Percentiles rank a stretch among this genome's conserved stretches.
Conservation (phyloP, 1,140 invertebrate species). For the Lasaia peninsularis region DNA sequence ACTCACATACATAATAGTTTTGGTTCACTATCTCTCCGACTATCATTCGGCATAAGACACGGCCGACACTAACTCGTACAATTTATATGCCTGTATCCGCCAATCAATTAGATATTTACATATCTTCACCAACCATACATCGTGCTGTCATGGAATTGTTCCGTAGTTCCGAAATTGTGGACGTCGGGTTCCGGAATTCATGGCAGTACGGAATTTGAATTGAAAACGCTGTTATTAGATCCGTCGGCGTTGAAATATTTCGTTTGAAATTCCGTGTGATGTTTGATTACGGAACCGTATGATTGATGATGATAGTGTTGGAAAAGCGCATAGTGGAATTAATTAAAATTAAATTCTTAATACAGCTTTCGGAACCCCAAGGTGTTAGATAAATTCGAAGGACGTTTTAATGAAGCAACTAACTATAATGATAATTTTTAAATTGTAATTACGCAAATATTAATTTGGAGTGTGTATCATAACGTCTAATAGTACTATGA, state of each 20-base stretch:
- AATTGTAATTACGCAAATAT: too few species aligned
- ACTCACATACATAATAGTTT: not conserved
- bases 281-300: conserved; percentile 8
- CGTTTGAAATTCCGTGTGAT: conserved; percentile 2
- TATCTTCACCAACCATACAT: conserved; percentile 10
- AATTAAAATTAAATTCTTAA: not conserved
- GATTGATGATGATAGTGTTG: conserved; percentile 1
- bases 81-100: conserved; percentile 5
- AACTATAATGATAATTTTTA: too few species aligned
- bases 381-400: not conserved
- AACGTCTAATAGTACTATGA: too few species aligned
- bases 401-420: too few species aligned
- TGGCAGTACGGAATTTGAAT: conserved; percentile 10
- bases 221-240: conserved; percentile 13
- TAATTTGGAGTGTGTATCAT: too few species aligned
- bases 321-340: conserved; percentile 4
- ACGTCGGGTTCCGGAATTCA: conserved; percentile 10
- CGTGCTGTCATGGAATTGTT: conserved; percentile 9
- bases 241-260: conserved; percentile 11
- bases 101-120: conserved; percentile 13
- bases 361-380: not conserved
- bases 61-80: not conserved
- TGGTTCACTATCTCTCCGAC: not conserved
- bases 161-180: conserved; percentile 9
- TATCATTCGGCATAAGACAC: not conserved